Percentiles rank a stretch among this genome's conserved stretches.
These are phyloP conservation scores for Scyliorhinus canicula DNA, from an alignment of 2,797 vertebrate species.

Conservation along the genomic window DNA sequence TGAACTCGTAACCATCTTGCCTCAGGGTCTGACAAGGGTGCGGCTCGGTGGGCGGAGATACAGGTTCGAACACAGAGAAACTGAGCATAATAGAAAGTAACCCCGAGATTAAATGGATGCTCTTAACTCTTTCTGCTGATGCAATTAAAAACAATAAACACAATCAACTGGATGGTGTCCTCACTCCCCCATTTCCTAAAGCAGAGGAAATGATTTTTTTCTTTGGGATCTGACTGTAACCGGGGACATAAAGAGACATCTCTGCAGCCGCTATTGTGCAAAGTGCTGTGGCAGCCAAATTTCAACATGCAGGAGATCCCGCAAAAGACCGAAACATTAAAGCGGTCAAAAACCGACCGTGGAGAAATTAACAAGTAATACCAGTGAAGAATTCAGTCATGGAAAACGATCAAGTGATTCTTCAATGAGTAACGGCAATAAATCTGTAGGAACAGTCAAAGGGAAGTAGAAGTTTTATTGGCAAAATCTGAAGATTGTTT, in stretches of 20 bases:
- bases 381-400: background rate
- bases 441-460: constrained; percentile 25
- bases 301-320: background rate
- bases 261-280: constrained; percentile 1
- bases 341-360: background rate
- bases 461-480: constrained; percentile 20
- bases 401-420: background rate
- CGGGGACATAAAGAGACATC: background rate
- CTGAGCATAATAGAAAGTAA: background rate
- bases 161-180: background rate
- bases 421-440: background rate
- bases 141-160: background rate
- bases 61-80: background rate
- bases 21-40: background rate
- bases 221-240: background rate
- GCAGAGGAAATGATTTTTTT: background rate
- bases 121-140: background rate
- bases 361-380: background rate
- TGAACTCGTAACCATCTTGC: background rate
- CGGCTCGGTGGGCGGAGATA: constrained; percentile 2
- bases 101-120: background rate
- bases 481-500: background rate
- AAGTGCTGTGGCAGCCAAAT: background rate
- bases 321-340: background rate
- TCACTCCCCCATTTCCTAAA: background rate